A percentile compares a stretch with the other conserved stretches of the same genome.
Conservation (phyloP, 2,888 invertebrate species). For the Thereva unica region DNA sequence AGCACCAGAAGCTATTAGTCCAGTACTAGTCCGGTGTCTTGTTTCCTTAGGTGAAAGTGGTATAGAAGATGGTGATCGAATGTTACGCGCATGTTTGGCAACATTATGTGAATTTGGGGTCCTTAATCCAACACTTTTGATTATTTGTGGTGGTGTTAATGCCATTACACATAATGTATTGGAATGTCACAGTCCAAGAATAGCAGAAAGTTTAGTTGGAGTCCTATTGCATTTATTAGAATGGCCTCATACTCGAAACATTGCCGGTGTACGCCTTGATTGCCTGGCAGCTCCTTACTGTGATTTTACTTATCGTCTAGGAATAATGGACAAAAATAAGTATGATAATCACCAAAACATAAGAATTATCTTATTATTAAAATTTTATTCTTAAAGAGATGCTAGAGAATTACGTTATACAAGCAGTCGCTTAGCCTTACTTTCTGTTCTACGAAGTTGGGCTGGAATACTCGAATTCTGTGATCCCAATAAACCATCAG, state of each 20-base stretch:
- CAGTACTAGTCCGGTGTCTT: conserved; percentile 76
- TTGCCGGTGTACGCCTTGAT: conserved; percentile 78
- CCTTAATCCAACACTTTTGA: conserved; percentile 78
- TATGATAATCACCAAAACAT: conserved; percentile 49
- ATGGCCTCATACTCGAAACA: conserved; percentile 76
- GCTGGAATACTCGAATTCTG: conserved; percentile 88
- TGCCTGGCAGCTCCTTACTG: conserved; percentile 92
- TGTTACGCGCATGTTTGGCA: conserved; percentile 83
- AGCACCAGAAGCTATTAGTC: conserved; percentile 71
- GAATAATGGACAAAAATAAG: conserved; percentile 74
- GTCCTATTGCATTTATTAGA: conserved; percentile 84
- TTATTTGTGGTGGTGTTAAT: conserved; percentile 80
- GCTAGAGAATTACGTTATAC: conserved; percentile 81
- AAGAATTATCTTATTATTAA: background rate
- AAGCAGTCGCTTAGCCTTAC: conserved; percentile 80
- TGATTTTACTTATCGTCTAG: conserved; percentile 80
- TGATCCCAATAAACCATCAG: conserved; percentile 74
- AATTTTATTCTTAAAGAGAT: conserved; percentile 60
- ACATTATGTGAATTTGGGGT: conserved; percentile 88
- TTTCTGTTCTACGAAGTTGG: conserved; percentile 89
- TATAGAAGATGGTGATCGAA: conserved; percentile 73
- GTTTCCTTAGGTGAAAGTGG: conserved; percentile 82
- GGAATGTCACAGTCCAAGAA: conserved; percentile 84
- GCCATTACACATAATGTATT: conserved; percentile 81
- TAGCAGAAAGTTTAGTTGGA: conserved; percentile 88